Evolutionary conservation across 2,888 invertebrate genomes (phyloP).

Genomic region (Plebejus argus): DNA sequence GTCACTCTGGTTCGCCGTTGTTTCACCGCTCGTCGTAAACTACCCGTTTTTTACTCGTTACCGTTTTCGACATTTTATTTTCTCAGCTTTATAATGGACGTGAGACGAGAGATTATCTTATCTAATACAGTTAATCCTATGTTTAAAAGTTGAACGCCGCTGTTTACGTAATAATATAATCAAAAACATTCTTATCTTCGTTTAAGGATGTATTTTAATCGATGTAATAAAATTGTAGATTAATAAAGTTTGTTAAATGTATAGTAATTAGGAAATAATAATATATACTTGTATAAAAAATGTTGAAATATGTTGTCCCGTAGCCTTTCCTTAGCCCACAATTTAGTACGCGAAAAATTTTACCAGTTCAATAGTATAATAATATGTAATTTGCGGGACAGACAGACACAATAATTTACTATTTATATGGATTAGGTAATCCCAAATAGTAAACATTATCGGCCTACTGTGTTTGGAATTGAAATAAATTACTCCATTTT

Average conservation of each 20-base stretch:
- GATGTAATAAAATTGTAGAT: no score
- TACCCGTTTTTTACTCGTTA: conserved; percentile 14
- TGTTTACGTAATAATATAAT: conserved; percentile 1
- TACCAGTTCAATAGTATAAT: no score
- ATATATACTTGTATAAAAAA: no score
- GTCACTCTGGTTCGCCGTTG: conserved; percentile 10
- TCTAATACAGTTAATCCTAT: neutral
- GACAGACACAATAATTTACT: neutral
- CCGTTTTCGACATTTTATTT: conserved; percentile 10
- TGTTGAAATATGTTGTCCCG: no score
- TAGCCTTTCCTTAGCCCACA: no score
- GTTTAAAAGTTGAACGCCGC: neutral
- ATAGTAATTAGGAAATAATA: no score
- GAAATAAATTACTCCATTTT: neutral
- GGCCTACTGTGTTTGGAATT: neutral
- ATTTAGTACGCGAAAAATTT: no score
- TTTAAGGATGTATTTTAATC: neutral
- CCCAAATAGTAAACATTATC: neutral
- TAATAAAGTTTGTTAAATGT: no score
- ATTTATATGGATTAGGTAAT: neutral
- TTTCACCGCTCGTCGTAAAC: conserved; percentile 27
- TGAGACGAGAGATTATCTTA: neutral
- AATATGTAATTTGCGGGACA: no score
- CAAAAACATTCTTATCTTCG: neutral
- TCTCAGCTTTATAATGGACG: neutral